Percentiles rank a stretch among this genome's conserved stretches.
These are phyloP conservation scores for Chondrilla cf. caribensis DNA, from an alignment of 37 sponge, comb jelly and placozoan species.

Conservation along the genomic window DNA sequence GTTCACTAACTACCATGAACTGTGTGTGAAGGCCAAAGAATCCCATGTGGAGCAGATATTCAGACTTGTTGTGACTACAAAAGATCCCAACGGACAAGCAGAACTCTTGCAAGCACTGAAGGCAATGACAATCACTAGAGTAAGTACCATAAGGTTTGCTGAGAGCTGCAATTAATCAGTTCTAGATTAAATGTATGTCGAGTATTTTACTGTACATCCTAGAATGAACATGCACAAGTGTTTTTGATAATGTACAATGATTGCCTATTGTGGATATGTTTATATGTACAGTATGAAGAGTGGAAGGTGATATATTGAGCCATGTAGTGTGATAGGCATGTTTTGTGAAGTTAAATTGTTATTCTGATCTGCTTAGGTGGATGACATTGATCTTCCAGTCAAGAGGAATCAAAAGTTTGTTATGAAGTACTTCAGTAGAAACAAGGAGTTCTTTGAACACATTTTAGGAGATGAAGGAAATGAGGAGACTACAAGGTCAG, in stretches of 20 bases:
- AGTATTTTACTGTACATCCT: no score
- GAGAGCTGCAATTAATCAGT: no score
- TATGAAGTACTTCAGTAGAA: constrained; percentile 48
- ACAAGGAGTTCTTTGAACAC: constrained; percentile 17
- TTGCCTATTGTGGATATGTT: no score
- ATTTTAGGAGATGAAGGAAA: constrained; percentile 2
- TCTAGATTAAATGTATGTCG: no score
- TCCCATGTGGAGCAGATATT: constrained; percentile 43
- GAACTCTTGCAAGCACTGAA: constrained; percentile 51
- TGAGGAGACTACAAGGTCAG: not conserved
- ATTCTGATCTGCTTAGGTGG: no score
- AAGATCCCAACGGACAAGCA: constrained; percentile 25
- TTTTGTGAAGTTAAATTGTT: no score
- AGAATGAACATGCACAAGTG: no score
- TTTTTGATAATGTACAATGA: no score
- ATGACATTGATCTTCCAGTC: constrained; percentile 63
- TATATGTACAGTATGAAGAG: no score
- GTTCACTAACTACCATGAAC: constrained; percentile 46
- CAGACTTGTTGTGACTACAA: not conserved
- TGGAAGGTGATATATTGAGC: no score
- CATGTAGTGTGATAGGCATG: no score
- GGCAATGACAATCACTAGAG: constrained; percentile 39
- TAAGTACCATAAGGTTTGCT: not conserved
- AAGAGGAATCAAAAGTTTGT: constrained; percentile 63
- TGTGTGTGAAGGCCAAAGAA: constrained; percentile 32